Evolutionary conservation across 2,113 vertebrate genomes (phyloP).

Genomic region (Carassius carassius): DNA sequence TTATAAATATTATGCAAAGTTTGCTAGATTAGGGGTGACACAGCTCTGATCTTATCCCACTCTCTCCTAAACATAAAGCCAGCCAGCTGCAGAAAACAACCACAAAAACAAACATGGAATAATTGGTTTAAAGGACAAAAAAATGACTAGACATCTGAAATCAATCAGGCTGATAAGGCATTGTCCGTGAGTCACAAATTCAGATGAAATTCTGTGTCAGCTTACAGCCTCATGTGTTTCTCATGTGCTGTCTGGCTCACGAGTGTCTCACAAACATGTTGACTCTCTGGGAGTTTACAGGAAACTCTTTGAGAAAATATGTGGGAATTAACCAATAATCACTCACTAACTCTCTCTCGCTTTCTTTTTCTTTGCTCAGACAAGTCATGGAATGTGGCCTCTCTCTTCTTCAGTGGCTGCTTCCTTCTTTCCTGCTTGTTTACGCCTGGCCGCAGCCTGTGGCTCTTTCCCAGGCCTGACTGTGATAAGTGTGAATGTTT

Average conservation of each 20-base stretch:
- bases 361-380: slow-evolving; percentile 52
- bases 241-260: slow-evolving; percentile 11
- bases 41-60: neutral
- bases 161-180: slow-evolving; percentile 1
- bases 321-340: slow-evolving; percentile 41
- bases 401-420: slow-evolving; percentile 4
- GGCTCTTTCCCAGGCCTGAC: slow-evolving; percentile 10
- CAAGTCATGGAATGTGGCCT: slow-evolving; percentile 53
- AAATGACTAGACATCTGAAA: slow-evolving; percentile 2
- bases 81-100: neutral
- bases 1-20: neutral
- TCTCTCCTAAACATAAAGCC: slow-evolving; percentile 11
- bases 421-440: slow-evolving; percentile 35
- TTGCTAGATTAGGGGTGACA: slow-evolving; percentile 5
- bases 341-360: neutral
- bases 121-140: neutral
- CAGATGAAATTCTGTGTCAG: neutral
- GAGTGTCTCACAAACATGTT: slow-evolving; percentile 37
- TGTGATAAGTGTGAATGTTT: slow-evolving; percentile 29
- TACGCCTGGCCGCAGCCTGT: slow-evolving; percentile 14
- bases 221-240: slow-evolving; percentile 10
- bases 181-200: slow-evolving; percentile 3
- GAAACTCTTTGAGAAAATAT: slow-evolving; percentile 45
- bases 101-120: slow-evolving; percentile 23
- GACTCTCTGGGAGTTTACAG: slow-evolving; percentile 21